Evolutionary conservation across 2,113 vertebrate species (phyloP), one percentile per base, ranked within the genome.

Genomic region (Ursus arctos): DNA sequence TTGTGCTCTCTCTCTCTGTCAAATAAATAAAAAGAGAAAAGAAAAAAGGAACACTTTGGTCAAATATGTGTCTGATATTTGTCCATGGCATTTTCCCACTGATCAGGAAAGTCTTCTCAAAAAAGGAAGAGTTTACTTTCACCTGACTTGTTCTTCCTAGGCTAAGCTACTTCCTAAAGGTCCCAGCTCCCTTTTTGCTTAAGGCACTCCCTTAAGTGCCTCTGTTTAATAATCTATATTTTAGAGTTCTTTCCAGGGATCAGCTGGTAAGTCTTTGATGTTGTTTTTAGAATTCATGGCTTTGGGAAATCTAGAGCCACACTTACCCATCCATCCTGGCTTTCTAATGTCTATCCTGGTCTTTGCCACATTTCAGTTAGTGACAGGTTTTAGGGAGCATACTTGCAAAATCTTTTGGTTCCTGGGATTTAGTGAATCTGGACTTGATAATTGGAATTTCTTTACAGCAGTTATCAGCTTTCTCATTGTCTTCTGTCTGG

Each of bases 181-280:
- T 47, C 55, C 31, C 51, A 61, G 53, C 14, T 96, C 47, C 63
- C 31, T 21, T 84, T 97, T 83, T n/a, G 51, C 51, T 93, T 93
- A 43, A 43, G 43, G 43, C 5, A 43, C 43, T 43, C 43, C 43
- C 43, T 57, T 69, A 63, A 26, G 21, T n/a, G 4, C 22, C 28
- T 88, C 47, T 80, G 19, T 72, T 87, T 72, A 93, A 72, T 63
- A n/a, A 65, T 33, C 85, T 76, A 8, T 24, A 67, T 76, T 94
- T 85, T 79, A 91, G 8, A 90, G 79, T 93, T 83, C 26, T 82
- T 86, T 47, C 26, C 22, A 65, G 26, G 24, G 18, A 36, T 71
- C 43, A 74, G 33, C 28, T 22, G 2, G 5, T 71, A 95, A 67
- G n/a, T 49, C 22, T 80, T n/a, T 4, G 21, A 74, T 19, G 21